These are phyloP conservation scores for Hippopotamyrus pictus DNA, from an alignment of 2,797 vertebrate species.

Conservation along the genomic window DNA sequence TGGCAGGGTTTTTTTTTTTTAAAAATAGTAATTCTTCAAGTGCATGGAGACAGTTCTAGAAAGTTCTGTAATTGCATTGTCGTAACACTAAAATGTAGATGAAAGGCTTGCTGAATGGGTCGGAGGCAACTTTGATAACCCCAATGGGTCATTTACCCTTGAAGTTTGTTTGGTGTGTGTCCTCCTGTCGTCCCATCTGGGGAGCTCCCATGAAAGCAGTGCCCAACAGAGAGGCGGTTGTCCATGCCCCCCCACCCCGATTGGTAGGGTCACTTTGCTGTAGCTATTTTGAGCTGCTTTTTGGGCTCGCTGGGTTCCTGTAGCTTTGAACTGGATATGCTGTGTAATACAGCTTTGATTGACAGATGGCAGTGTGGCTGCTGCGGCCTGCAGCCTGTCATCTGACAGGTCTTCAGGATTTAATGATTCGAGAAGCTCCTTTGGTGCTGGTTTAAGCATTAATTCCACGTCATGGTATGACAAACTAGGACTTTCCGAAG, in stretches of 20 bases:
- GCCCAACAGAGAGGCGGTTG: neutral
- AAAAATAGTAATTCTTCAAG: neutral
- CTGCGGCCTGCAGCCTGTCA: neutral
- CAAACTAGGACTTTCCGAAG: neutral
- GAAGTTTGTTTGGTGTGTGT: neutral
- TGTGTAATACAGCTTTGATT: neutral
- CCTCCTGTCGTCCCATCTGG: neutral
- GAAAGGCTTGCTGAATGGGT: neutral
- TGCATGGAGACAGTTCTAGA: constrained; percentile 31
- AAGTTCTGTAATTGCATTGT: neutral
- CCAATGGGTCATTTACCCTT: neutral
- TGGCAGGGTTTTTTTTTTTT: constrained; percentile 31
- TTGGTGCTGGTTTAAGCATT: neutral
- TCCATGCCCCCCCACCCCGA: neutral
- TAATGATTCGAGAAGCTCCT: neutral
- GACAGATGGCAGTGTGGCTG: neutral
- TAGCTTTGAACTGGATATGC: neutral
- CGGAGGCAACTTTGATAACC: neutral
- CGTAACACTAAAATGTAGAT: neutral
- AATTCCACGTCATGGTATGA: neutral
- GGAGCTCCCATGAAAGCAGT: neutral
- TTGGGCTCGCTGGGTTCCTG: neutral
- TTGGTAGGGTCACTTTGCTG: neutral
- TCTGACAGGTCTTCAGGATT: neutral
- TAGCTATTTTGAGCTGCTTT: neutral